Evolutionary conservation across 2,888 invertebrate genomes (phyloP), one percentile per base, ranked within the genome.

Genomic region (Ochlodes sylvanus): DNA sequence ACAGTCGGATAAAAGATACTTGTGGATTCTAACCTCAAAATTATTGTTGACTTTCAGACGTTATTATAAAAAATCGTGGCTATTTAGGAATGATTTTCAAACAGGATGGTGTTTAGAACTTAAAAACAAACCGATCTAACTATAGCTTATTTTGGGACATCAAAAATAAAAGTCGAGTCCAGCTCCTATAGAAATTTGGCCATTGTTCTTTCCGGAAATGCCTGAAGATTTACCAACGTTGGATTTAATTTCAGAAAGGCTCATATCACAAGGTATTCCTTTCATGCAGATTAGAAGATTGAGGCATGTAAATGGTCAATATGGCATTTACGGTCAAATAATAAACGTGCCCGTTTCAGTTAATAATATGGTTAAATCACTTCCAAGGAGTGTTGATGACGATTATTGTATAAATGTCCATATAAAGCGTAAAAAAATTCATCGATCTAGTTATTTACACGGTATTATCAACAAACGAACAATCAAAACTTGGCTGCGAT

Each of bases 401-500:
- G 10, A 17, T 19, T 19, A 34, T 7, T 57, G 34, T 34, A 34
- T 34, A 34, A 34, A 34, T 34, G 75, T 76, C 14, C 73, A 79
- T 66, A 54, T 77, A 5, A 73, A 77, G 61, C 56, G 65, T 54
- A 72, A 69, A 38, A 41, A 67, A 44, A 76, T 75, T 60, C 75
- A 77, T 69, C 74, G 66, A 75, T 66, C 76, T 64, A 77, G 73
- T 65, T 72, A 74, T 70, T 21, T 77, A 7, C 69, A 73, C 7
- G 74, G 75, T 6, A 58, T 76, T 55, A 70, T 78, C 63, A 74
- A 73, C 67, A 75, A 75, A 50, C 63, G 68, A 12, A 57, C 34
- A n/a, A 76, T 79, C 68, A 76, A 76, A 73, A 41, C 61, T 12
- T 78, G 77, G 77, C 71, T 79, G 19, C 42, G 27, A 44, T 42